Conservation (phyloP, 2,888 invertebrate species). For the Anthoptus insignis region DNA sequence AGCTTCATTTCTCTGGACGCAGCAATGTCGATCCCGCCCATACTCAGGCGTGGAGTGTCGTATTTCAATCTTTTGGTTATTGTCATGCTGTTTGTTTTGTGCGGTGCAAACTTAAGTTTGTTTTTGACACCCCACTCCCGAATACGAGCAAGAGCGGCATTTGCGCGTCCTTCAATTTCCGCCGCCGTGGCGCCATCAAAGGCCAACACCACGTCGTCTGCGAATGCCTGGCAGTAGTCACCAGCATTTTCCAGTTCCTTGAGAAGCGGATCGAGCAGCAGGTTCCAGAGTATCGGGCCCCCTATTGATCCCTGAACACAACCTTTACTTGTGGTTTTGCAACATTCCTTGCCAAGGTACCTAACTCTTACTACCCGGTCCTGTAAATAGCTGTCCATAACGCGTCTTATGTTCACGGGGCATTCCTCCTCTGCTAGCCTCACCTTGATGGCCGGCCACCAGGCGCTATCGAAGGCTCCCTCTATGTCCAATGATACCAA, state of each 20-base stretch:
- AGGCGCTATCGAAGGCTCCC: background rate
- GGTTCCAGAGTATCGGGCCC: background rate
- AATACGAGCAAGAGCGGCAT: slow-evolving; percentile 18
- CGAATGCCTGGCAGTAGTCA: background rate
- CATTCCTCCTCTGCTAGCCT: background rate
- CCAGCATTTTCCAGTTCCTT: too few relatives aligned
- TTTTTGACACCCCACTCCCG: slow-evolving; percentile 14
- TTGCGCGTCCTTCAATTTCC: slow-evolving; percentile 5
- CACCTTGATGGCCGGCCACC: background rate
- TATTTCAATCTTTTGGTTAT: background rate
- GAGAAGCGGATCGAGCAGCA: background rate
- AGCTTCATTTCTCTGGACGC: background rate
- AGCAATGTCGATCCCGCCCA: background rate
- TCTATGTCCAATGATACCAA: background rate
- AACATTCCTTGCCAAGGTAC: background rate
- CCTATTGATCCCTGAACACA: too few relatives aligned
- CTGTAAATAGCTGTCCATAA: slow-evolving; percentile 15
- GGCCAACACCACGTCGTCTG: background rate
- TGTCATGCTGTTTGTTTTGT: too few relatives aligned
- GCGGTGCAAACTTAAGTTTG: slow-evolving; percentile 7
- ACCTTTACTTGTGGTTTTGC: too few relatives aligned
- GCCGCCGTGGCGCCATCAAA: slow-evolving; percentile 12
- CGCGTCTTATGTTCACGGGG: background rate
- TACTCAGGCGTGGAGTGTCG: background rate
- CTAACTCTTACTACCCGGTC: slow-evolving; percentile 14